Base-by-base conservation (phyloP, 2,797 vertebrate species). In the Pantherophis vulpinus region DNA sequence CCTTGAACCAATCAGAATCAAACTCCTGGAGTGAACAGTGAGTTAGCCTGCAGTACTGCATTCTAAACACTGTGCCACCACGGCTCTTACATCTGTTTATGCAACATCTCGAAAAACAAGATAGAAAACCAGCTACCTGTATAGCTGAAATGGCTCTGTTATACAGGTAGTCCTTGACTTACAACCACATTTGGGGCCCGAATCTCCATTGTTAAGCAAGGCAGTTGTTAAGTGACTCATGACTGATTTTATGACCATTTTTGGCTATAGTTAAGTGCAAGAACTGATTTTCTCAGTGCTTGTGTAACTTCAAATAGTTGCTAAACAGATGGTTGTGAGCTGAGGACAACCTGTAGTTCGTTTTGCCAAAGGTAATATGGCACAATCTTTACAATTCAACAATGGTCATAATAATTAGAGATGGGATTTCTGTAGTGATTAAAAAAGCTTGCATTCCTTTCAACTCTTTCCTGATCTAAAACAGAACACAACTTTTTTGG, bases 331-430 rank as follows among this genome's bases (percentile, higher is more conserved):
- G 63, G 29, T 66, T n/a, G 12, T 14, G 29, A 66, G 2, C 12
- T 14, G 63, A 66, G 63, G 63, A n/a, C 12, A 66, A 66, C 63
- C 29, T 66, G 63, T 14, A 2, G 47, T 86, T 93, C 94, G 74
- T 94, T 96, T 94, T 79, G 83, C 91, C 94, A 91, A 92, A 95
- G 86, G 92, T 94, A 95, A 94, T 23, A 93, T 8, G 91, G 54
- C 91, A 89, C 1, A 0, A 37, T 3, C 14, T 95, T 94, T 91
- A 90, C 87, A 74, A 83, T 90, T 60, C 18, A 95, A 29, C 83
- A 93, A 95, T 87, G 94, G 92, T 66, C 93, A 92, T 91, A 94
- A 92, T 74, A 70, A 87, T 74, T 74, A 93, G 55, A 42, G 13
- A 2, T 74, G 54, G 61, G 86, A 88, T 91, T 93, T 91, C 61